These are phyloP conservation scores for Drosophila paranaensis DNA, from an alignment of 2,888 invertebrate genomes.

Conservation along the genomic window DNA sequence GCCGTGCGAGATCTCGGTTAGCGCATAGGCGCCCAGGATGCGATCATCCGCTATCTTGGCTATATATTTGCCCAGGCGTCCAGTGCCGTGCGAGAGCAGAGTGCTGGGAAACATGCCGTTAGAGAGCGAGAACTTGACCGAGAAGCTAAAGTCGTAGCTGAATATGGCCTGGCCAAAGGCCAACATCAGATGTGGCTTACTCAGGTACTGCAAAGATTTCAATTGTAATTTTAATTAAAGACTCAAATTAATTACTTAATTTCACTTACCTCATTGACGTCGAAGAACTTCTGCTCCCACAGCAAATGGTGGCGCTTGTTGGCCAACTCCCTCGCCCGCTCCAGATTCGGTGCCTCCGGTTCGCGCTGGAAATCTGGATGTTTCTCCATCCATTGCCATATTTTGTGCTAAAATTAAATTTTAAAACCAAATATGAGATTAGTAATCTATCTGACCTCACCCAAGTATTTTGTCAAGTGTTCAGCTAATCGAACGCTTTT, in stretches of 20 bases:
- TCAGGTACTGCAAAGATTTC: constrained; percentile 84
- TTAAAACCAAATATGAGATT: constrained; percentile 20
- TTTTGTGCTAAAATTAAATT: constrained; percentile 84
- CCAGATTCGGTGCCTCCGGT: constrained; percentile 86
- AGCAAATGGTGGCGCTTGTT: constrained; percentile 88
- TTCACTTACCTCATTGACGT: constrained; percentile 66
- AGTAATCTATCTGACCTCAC: constrained; percentile 34
- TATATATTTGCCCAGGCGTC: constrained; percentile 87
- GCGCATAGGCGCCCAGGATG: constrained; percentile 90
- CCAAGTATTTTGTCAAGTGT: constrained; percentile 13
- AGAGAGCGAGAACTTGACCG: constrained; percentile 89
- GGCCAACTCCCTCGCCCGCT: constrained; percentile 86
- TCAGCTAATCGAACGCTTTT: constrained; percentile 16
- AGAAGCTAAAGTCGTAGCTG: constrained; percentile 87
- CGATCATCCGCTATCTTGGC: constrained; percentile 83
- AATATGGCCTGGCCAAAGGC: constrained; percentile 86
- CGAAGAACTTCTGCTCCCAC: constrained; percentile 87
- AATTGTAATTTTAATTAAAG: background rate
- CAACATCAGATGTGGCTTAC: constrained; percentile 85
- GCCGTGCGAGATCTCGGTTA: constrained; percentile 96
- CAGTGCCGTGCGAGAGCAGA: constrained; percentile 88
- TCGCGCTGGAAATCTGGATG: constrained; percentile 87
- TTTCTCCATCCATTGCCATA: constrained; percentile 87
- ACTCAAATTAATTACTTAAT: background rate
- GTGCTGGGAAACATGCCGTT: constrained; percentile 89